Evolutionary conservation across 2,888 invertebrate genomes (phyloP).

Genomic region (Eupelmus urozonus): DNA sequence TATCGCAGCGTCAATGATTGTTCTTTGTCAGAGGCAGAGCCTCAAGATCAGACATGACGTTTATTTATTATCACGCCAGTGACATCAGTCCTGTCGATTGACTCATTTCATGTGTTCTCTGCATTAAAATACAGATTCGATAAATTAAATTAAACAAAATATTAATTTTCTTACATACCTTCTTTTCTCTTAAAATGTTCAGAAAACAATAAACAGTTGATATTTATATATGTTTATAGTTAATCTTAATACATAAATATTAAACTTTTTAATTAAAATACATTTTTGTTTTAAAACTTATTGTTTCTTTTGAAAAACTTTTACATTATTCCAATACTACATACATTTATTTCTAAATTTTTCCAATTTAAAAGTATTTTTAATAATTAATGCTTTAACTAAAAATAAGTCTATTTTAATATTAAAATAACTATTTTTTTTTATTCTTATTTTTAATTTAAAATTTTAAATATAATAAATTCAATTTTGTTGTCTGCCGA

Average conservation of each 20-base stretch:
- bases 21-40: slow-evolving; percentile 61
- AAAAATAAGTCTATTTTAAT: too few species aligned
- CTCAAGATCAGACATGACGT: slow-evolving; percentile 59
- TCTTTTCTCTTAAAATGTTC: slow-evolving; percentile 9
- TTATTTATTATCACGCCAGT: slow-evolving; percentile 69
- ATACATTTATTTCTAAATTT: too few species aligned
- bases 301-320: too few species aligned
- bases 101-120: slow-evolving; percentile 60
- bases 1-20: slow-evolving; percentile 60
- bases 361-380: too few species aligned
- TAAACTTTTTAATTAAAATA: too few species aligned
- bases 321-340: too few species aligned
- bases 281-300: too few species aligned
- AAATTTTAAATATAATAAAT: too few species aligned
- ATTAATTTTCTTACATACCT: slow-evolving; percentile 48
- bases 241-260: slow-evolving; percentile 1
- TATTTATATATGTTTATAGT: not conserved
- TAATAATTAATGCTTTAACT: too few species aligned
- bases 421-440: too few species aligned
- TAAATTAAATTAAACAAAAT: slow-evolving; percentile 58
- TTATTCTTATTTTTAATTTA: too few species aligned
- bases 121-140: slow-evolving; percentile 67
- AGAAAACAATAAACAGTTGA: slow-evolving; percentile 19
- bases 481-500: too few species aligned
- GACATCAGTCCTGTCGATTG: slow-evolving; percentile 55